Evolutionary conservation across 2,797 vertebrate genomes (phyloP), one percentile per base, ranked within the genome.

Genomic region (Tinamus major): DNA sequence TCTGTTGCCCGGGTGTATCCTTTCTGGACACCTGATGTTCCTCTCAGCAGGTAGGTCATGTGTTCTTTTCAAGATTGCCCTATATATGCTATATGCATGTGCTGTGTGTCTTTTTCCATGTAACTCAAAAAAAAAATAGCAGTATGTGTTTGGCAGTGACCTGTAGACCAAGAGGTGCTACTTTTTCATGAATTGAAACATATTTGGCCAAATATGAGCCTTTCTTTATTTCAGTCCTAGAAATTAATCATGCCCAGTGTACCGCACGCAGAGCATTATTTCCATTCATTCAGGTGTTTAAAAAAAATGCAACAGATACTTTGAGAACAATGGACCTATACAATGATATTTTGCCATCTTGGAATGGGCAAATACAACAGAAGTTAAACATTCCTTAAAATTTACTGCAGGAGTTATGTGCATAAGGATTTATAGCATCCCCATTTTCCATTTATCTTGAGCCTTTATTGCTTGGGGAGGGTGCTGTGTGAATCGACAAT

Each of bases 1-100:
- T 99, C 99, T 0, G 98, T 99, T 77, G 98, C 98, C 41, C 96
- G 98, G 3, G 97, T 99, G 69, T 98, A 99, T 96, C 99, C 98
- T 35, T 96, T 99, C 95, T 99, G 99, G 99, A 99, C 98, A 20
- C 97, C 97, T 4, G 97, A 98, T 31, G 72, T 97, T 63, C 99
- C 99, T 39, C 96, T 99, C 17, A 98, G 96, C 97, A 98, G 98
- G 99, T 99, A 95, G 3, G 84, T 39, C 49, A 5, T 51, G 9
- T 12, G 70, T 87, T 21, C 3, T 70, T 44, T 85, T 82, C 37
- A 70, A 62, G 37, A 51, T 56, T 33, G 8, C 18, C 58, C 12
- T 80, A 35, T 69, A 23, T 26, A 14, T 80, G 62, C 3, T 62
- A 5, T 37, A 10, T 31, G 14, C 53, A 55, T 0, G 0, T 67